Evolutionary conservation across 2,797 vertebrate species (phyloP), one percentile per base, ranked within the genome.

Genomic region (Cuculus canorus): DNA sequence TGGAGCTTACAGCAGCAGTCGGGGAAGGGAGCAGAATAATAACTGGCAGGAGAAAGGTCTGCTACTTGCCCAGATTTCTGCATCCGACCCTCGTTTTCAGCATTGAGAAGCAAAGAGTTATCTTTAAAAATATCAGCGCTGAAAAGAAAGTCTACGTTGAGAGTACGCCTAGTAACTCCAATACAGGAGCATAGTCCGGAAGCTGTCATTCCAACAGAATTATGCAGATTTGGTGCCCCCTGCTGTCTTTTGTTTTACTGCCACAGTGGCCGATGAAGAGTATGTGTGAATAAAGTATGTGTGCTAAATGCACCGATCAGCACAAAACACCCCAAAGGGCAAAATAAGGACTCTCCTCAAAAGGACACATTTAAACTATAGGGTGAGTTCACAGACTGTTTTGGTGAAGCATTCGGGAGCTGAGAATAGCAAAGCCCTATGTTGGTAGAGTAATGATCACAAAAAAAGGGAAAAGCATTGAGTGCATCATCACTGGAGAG

Each of bases 201-300:
- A 48, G 35, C 3, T 78, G 41, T 35, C 41, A 68, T 89, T 92
- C 83, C 30, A 37, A 47, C 45, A 82, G 82, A 97, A 95, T 80
- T 64, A 90, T 91, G 97, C 95, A 94, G 93, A 96, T 97, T 94
- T 98, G 97, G 97, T 88, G 97, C 98, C 98, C 97, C 97, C 97
- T 98, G 95, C 97, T 97, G 98, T 95, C 88, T 88, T 80, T 65
- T 66, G 63, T 56, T 86, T 90, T 53, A 54, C 47, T 50, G 68
- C 68, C 65, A 33, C 32, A 48, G n/a, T 43, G 69, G 80, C 54
- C 2, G 17, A 57, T 17, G 69, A 77, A 87, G 91, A 94, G 56
- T 4, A 50, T 1, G 12, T 39, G 4, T 5, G 14, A 33, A 28
- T 69, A 50, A 48, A 59, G 48, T n/a, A n/a, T n/a, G n/a, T n/a